Percentiles rank a stretch among this genome's conserved stretches.
phyloP scores from a whole-genome alignment of 30 jellyfish, hydroid and myxozoan species.

The Turritopsis rubra region DNA sequence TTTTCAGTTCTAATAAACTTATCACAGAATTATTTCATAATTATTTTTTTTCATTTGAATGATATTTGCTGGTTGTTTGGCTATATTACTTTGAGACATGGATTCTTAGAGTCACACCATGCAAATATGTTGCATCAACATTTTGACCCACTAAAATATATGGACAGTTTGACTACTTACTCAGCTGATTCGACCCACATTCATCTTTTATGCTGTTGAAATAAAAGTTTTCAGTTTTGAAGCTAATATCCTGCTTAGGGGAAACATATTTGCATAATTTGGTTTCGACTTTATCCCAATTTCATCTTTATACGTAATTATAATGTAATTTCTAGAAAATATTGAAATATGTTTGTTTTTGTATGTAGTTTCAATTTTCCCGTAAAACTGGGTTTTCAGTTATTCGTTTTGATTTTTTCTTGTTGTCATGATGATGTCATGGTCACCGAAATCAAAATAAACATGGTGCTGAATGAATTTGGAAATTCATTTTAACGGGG shows the following conservation, averaged over 20 bases:
- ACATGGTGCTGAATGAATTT: too few species aligned
- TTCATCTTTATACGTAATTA: background rate
- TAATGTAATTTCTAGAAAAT: background rate
- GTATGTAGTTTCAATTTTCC: background rate
- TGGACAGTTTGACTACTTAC: too few species aligned
- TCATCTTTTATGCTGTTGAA: too few species aligned
- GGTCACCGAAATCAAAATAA: too few species aligned
- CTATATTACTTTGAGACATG: too few species aligned
- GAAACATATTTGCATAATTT: background rate
- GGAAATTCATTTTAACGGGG: background rate
- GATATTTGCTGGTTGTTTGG: background rate
- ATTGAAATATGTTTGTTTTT: background rate
- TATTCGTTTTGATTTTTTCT: background rate
- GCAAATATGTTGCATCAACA: background rate
- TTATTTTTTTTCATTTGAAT: background rate
- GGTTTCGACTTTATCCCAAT: background rate
- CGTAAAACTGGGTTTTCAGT: background rate
- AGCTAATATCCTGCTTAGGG: too few species aligned
- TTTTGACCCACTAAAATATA: too few species aligned
- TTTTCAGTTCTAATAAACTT: background rate
- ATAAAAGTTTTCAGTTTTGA: too few species aligned
- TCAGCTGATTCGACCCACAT: too few species aligned
- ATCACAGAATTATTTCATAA: background rate
- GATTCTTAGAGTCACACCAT: too few species aligned
- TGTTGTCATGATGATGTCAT: background rate